These are phyloP conservation scores for Liopterus haemorrhoidalis DNA, from an alignment of 2,888 invertebrate species.

Conservation along the genomic window DNA sequence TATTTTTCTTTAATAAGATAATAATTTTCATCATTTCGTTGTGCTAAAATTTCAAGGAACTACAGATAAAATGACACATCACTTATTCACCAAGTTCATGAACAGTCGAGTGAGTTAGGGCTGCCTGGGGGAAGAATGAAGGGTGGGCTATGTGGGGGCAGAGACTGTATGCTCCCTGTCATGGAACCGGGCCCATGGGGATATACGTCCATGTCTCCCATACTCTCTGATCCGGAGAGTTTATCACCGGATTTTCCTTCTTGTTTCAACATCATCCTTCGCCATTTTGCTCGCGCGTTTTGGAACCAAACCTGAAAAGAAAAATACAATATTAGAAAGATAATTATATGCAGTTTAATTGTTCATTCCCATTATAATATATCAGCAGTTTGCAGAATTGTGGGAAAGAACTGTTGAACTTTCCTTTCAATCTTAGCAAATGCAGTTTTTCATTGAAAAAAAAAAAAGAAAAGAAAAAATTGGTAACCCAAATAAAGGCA, in stretches of 20 bases:
- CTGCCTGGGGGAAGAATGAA: slow-evolving; percentile 65
- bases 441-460: not conserved
- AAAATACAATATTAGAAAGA: slow-evolving; percentile 36
- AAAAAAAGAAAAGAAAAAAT: too few species aligned
- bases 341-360: not conserved
- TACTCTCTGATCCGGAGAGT: slow-evolving; percentile 58
- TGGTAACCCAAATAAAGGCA: too few species aligned
- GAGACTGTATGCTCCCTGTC: slow-evolving; percentile 57
- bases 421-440: too few species aligned
- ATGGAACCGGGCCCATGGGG: slow-evolving; percentile 52
- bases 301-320: slow-evolving; percentile 89
- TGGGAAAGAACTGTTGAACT: slow-evolving; percentile 1
- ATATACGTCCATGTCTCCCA: slow-evolving; percentile 59
- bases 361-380: too few species aligned
- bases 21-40: too few species aligned
- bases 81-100: too few species aligned
- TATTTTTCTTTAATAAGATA: too few species aligned
- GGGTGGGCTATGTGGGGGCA: slow-evolving; percentile 65
- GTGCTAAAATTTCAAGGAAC: too few species aligned
- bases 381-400: too few species aligned
- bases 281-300: slow-evolving; percentile 89
- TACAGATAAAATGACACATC: too few species aligned
- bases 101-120: slow-evolving; percentile 68
- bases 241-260: slow-evolving; percentile 68
- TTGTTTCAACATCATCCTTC: slow-evolving; percentile 78